Conservation (phyloP, 2,888 invertebrate species). For the Hydrotaea diabolus region DNA sequence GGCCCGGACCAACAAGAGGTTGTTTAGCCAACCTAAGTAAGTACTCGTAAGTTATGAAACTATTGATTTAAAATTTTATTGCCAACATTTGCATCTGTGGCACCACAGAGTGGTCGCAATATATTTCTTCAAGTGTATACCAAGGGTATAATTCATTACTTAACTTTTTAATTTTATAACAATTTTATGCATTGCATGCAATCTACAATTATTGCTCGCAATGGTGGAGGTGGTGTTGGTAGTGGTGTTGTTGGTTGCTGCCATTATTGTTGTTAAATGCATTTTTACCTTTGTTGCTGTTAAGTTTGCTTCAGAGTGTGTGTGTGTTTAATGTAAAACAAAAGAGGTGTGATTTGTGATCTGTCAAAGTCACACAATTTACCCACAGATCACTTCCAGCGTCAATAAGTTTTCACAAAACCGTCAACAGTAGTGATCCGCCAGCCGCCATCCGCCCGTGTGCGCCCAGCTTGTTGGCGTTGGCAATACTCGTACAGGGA, state of each 20-base stretch:
- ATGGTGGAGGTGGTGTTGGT: neutral
- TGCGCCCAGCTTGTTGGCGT: conserved; percentile 14
- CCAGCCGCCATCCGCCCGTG: neutral
- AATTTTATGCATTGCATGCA: conserved; percentile 50
- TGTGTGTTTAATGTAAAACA: conserved; percentile 43
- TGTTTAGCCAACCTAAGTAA: too few relatives aligned
- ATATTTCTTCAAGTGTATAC: neutral
- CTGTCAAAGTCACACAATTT: conserved; percentile 65
- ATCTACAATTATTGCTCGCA: conserved; percentile 46
- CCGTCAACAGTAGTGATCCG: conserved; percentile 50
- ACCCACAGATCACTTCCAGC: conserved; percentile 59
- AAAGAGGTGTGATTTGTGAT: conserved; percentile 68
- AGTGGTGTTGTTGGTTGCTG: conserved; percentile 20
- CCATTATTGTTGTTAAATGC: conserved; percentile 58
- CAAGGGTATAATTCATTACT: conserved; percentile 1
- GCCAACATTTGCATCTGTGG: too few relatives aligned
- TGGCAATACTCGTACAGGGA: too few relatives aligned
- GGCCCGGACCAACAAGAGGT: too few relatives aligned
- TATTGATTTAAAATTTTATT: too few relatives aligned
- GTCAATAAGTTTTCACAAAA: conserved; percentile 34
- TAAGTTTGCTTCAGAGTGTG: neutral
- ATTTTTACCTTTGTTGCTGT: conserved; percentile 40
- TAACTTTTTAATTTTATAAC: conserved; percentile 25
- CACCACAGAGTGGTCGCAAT: too few relatives aligned
- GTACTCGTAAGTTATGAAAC: too few relatives aligned